Evolutionary conservation across 2,113 vertebrate genomes (phyloP), one percentile per base, ranked within the genome.

Genomic region (Carassius carassius): DNA sequence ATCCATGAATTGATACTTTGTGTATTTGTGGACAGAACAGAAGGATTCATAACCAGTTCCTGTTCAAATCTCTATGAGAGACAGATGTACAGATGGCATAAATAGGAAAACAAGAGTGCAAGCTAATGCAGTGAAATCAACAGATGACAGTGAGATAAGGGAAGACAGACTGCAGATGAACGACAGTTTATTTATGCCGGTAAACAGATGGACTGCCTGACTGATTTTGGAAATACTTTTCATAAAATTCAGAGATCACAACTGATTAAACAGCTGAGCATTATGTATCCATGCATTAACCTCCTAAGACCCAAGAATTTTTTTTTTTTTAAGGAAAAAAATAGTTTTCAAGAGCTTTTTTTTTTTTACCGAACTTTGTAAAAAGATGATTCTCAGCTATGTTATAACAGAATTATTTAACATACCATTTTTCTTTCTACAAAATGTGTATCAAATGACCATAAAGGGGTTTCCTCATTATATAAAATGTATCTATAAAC

Each of bases 61-160:
- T 41, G 19, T 17, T 54, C 47, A 82, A 72, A 54, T 82, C 67
- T 82, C 81, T 58, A 14, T 37, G 25, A 56, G 47, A 82, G 81
- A 58, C 81, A 82, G 79, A 81, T 29, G 63, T 81, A 81, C 79
- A 81, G 81, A 82, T 82, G 80, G 65, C 19, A 12, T 35, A 72
- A 72, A 82, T 35, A 37, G 37, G 47, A 82, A 82, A 72, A 82
- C 47, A 56, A 82, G 11, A 2, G 25, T 51, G 49, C 29, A 70
- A 82, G 65, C 63, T 72, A 72, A 82, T 82, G 47, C 29, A 32
- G 49, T 72, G 67, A 58, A 82, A 82, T 82, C 51, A 82, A 73
- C 81, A 72, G 32, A 82, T 82, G 65, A 82, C 81, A 58, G 65
- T 35, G 65, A 73, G 81, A 82, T 70, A 82, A 82, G 49, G 32